Evolutionary conservation across 2,113 vertebrate genomes (phyloP).

Genomic region (Procavia capensis): DNA sequence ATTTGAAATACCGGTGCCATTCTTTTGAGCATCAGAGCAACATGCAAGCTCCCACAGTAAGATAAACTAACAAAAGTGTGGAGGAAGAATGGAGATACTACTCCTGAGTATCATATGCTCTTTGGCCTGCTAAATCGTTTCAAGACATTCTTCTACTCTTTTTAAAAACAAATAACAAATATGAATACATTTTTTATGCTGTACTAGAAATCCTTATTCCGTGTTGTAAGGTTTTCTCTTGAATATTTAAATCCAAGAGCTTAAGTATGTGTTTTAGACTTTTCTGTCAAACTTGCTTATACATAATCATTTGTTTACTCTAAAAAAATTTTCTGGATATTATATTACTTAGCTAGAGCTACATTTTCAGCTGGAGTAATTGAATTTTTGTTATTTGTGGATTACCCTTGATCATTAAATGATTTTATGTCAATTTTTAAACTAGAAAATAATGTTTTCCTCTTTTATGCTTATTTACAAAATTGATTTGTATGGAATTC

Average conservation of each 20-base stretch:
- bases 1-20: too few species aligned
- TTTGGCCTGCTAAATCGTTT: background rate
- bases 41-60: too few species aligned
- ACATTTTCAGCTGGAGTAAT: conserved; percentile 16
- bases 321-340: conserved; percentile 41
- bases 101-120: background rate
- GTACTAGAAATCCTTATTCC: background rate
- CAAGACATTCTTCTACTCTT: background rate
- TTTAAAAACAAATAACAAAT: background rate
- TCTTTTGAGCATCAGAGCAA: too few species aligned
- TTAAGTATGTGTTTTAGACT: background rate
- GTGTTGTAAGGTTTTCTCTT: background rate
- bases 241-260: background rate
- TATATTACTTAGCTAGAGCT: background rate
- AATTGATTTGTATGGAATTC: background rate
- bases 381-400: conserved; percentile 14
- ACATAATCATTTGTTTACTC: background rate
- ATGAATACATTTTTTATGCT: background rate
- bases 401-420: background rate
- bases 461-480: conserved; percentile 23
- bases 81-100: background rate
- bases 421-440: background rate
- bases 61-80: too few species aligned
- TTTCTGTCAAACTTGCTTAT: background rate
- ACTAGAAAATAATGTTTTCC: background rate